Conservation (phyloP, 64 coral and sea anemone genomes). For the Orbicella faveolata region DNA sequence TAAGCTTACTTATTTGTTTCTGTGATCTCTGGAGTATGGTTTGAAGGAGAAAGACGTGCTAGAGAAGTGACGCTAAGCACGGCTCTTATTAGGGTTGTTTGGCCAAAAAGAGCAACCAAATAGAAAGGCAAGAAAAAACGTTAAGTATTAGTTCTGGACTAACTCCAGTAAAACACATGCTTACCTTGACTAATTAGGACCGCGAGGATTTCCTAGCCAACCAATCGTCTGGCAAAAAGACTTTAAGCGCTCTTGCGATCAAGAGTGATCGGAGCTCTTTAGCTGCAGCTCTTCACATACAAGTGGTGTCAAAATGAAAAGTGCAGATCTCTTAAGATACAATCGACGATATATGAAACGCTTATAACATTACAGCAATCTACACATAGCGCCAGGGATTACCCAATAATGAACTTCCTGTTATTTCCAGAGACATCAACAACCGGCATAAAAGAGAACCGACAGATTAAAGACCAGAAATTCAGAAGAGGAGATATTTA, state of each 20-base stretch:
- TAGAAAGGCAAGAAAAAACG: no score
- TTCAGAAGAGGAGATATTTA: not conserved
- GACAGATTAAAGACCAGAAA: not conserved
- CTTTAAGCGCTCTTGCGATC: not conserved
- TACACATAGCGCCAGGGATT: conserved; percentile 5
- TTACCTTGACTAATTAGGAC: conserved; percentile 1
- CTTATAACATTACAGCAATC: conserved; percentile 12
- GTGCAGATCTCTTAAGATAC: conserved; percentile 6
- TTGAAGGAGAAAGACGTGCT: no score
- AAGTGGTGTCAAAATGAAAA: conserved; percentile 19
- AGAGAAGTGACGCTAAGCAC: no score
- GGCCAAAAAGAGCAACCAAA: no score
- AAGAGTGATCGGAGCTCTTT: conserved; percentile 13
- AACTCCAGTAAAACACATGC: not conserved
- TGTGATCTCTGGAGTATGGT: no score
- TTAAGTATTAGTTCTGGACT: no score
- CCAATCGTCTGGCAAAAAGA: not conserved
- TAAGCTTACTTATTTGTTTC: no score
- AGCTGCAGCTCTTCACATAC: conserved; percentile 24
- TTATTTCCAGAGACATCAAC: conserved; percentile 1
- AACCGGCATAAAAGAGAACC: not conserved
- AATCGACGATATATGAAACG: conserved; percentile 3
- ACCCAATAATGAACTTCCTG: conserved; percentile 7
- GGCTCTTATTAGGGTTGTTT: no score
- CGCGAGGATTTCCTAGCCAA: not conserved